Conservation (phyloP, 2,113 vertebrate species). For the Semnopithecus entellus region DNA sequence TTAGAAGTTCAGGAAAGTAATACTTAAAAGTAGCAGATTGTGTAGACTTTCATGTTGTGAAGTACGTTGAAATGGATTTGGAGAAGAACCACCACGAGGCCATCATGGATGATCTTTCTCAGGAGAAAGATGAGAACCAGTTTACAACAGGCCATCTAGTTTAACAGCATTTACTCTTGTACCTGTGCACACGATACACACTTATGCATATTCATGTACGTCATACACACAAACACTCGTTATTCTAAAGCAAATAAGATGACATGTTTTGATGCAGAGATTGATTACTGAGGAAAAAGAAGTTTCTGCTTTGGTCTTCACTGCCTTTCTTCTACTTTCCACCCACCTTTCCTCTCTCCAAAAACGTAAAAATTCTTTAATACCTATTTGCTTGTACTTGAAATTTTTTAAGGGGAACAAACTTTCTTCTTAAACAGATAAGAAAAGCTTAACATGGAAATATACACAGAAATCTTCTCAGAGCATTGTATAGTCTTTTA, state of each 20-base stretch:
- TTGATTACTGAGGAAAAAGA: background rate
- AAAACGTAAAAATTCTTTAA: background rate
- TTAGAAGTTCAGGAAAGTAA: constrained; percentile 11
- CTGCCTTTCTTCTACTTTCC: background rate
- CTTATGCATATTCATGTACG: background rate
- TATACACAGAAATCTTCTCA: background rate
- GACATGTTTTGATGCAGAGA: background rate
- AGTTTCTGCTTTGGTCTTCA: background rate
- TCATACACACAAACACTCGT: background rate
- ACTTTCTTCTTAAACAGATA: background rate
- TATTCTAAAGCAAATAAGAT: background rate
- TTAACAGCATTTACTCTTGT: background rate
- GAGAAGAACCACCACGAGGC: background rate
- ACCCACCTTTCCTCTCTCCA: background rate
- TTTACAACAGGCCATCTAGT: background rate
- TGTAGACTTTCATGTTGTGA: background rate
- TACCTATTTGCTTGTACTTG: background rate
- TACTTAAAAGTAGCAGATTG: constrained; percentile 3
- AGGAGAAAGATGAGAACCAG: background rate
- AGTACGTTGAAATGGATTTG: background rate
- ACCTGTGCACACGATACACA: background rate
- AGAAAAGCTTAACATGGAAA: background rate
- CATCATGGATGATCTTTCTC: background rate
- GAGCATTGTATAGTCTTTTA: background rate
- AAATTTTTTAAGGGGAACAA: background rate